Conservation (phyloP, 1,140 invertebrate species). For the Drosophila pectinifera region DNA sequence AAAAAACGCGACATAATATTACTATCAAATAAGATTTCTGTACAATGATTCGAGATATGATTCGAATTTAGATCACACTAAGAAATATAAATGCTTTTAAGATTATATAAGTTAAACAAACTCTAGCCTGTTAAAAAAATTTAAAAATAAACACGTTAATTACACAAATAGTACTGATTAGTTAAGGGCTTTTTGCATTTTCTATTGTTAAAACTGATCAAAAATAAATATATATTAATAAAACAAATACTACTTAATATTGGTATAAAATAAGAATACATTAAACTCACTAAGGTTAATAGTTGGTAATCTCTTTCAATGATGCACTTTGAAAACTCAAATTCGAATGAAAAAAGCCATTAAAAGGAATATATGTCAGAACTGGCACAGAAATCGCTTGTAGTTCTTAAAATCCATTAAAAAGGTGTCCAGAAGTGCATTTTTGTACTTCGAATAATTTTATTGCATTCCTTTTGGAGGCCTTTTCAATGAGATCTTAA, state of each 20-base stretch:
- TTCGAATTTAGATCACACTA: constrained; percentile 2
- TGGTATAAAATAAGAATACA: constrained; percentile 12
- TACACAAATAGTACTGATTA: constrained; percentile 68
- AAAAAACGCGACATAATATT: constrained; percentile 1
- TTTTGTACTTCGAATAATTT: not conserved
- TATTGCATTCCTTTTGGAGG: not conserved
- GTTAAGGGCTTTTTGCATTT: constrained; percentile 69
- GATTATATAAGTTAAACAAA: constrained; percentile 15
- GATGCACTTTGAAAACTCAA: constrained; percentile 28
- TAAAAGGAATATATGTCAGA: constrained; percentile 1
- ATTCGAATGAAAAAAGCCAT: constrained; percentile 41
- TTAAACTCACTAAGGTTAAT: constrained; percentile 29
- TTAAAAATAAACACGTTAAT: constrained; percentile 24
- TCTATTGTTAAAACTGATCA: constrained; percentile 60
- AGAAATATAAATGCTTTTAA: constrained; percentile 29
- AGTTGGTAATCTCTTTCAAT: constrained; percentile 38
- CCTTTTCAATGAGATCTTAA: not conserved
- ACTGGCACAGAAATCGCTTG: not conserved
- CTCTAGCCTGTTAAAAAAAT: constrained; percentile 41
- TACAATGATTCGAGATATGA: constrained; percentile 7
- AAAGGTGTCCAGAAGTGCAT: not conserved
- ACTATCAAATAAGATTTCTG: not conserved
- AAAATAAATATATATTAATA: constrained; percentile 46
- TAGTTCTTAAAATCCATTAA: not conserved
- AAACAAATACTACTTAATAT: constrained; percentile 21